Evolutionary conservation across 2,888 invertebrate species (phyloP), one percentile per base, ranked within the genome.

Genomic region (Hydroisotoma schaefferi): DNA sequence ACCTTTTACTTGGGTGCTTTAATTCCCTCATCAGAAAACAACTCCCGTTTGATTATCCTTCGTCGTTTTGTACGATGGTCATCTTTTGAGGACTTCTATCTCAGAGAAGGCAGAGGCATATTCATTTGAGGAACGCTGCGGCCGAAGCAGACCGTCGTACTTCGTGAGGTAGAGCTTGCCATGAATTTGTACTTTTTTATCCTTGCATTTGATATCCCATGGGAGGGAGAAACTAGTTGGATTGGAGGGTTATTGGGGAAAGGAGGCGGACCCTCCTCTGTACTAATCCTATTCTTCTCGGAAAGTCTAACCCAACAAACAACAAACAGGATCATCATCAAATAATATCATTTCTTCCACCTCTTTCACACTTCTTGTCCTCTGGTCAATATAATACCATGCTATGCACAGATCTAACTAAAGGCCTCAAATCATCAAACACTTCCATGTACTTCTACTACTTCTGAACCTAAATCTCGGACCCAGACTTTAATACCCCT

Each of bases 261-360:
- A 56, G 65, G 63, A 68, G 69, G 68, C 69, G 68, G 65, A 69
- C 67, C 71, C 60, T 67, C 52, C 68, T 67, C 69, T 66, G 64
- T 67, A 70, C 70, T 69, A 63, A 69, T 70, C 68, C 63, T 58
- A 62, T 59, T 61, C 59, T 62, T 60, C 55, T 61, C 54, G 49
- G 48, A 57, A 49, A 46, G 29, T 48, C 46, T 55, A 5, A 40
- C n/a, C 40, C 20, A 40, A 23, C 53, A 53, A 40, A 40, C 40
- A 53, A 40, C 53, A 53, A 53, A 53, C 53, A 53, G 40, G 53
- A 53, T 53, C 53, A 53, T 53, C 53, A 52, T 52, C 51, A 52
- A n/a, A n/a, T n/a, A n/a, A 53, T 53, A 37, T 53, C 20, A 53
- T n/a, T 23, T 26, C 47, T 46, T 18, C 55, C 55, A 56, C 53